A percentile compares a stretch with the other conserved stretches of the same genome.
These are phyloP conservation scores for Candoia aspera DNA, from an alignment of 2,113 vertebrate genomes.

Conservation along the genomic window DNA sequence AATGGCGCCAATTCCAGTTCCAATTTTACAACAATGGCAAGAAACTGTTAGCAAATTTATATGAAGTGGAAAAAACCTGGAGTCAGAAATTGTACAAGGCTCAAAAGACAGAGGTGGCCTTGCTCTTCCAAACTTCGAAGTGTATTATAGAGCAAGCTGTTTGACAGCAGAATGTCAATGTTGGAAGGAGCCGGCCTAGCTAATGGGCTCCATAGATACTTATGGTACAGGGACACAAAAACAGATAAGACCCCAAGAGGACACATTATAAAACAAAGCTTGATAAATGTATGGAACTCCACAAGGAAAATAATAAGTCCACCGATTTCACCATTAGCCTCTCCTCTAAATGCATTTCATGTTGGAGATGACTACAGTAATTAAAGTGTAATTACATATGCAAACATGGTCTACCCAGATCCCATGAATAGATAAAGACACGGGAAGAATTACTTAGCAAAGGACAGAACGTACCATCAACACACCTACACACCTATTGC, in stretches of 20 bases:
- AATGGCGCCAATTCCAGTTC: too few species aligned
- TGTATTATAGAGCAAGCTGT: not conserved
- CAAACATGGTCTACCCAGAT: not conserved
- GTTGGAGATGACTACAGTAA: not conserved
- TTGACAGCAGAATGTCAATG: not conserved
- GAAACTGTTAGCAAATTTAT: not conserved
- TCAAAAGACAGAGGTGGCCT: not conserved
- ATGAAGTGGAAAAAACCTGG: not conserved
- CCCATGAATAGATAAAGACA: not conserved
- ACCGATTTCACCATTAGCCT: not conserved
- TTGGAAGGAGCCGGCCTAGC: not conserved
- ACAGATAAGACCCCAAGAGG: not conserved
- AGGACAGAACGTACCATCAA: too few species aligned
- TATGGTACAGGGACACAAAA: not conserved
- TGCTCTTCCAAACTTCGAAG: not conserved
- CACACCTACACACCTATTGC: not conserved
- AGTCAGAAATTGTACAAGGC: not conserved
- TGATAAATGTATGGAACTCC: not conserved
- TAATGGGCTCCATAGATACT: not conserved
- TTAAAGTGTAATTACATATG: not conserved
- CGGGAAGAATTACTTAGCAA: not conserved
- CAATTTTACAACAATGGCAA: not conserved
- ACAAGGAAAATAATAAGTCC: not conserved
- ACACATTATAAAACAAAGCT: not conserved
- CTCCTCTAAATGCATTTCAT: not conserved